These are phyloP conservation scores for Archegozetes longisetosus DNA, from an alignment of 1,140 invertebrate genomes.

Conservation along the genomic window DNA sequence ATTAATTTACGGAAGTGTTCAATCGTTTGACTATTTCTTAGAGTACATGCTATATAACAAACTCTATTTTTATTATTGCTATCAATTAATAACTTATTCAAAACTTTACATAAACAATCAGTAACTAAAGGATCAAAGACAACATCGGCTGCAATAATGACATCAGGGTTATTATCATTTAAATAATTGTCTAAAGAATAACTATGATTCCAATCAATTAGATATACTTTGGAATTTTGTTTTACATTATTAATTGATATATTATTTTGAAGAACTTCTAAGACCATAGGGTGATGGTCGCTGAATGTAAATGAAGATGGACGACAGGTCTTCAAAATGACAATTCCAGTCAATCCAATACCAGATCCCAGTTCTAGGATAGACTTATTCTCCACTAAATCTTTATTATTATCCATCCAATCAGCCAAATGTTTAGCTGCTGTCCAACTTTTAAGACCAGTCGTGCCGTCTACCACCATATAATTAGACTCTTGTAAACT, in stretches of 20 bases:
- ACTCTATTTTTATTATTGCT: neutral
- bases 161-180: neutral
- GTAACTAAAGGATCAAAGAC: neutral
- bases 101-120: neutral
- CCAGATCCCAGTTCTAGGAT: conserved; percentile 5
- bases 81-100: neutral
- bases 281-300: neutral
- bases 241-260: neutral
- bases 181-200: neutral
- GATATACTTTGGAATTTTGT: neutral
- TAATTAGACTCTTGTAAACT: neutral
- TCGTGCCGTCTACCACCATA: neutral
- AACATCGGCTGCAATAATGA: neutral
- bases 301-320: neutral
- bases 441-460: neutral
- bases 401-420: neutral
- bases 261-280: neutral
- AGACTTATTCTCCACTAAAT: neutral
- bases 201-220: neutral
- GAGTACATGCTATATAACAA: neutral
- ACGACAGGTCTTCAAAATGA: neutral
- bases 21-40: neutral
- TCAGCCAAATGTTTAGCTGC: neutral
- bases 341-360: neutral
- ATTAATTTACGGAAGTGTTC: neutral